Conservation (phyloP, 2,797 vertebrate genomes). For the Acanthurus leucopareius region DNA sequence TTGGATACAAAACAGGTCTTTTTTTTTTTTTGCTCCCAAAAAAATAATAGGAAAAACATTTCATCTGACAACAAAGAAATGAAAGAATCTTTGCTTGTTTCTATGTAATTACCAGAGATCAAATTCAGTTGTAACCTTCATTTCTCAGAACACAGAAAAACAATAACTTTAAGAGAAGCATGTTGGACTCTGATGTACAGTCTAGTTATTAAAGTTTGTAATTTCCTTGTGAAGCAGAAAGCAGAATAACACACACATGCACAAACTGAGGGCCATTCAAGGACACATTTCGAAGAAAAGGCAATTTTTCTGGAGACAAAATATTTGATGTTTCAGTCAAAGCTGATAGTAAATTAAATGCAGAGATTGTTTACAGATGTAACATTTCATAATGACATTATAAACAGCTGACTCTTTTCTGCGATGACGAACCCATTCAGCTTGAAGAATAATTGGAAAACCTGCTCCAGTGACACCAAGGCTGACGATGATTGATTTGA, state of each 20-base stretch:
- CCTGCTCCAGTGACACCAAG: constrained; percentile 2
- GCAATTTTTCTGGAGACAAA: constrained; percentile 32
- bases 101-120: constrained; percentile 37
- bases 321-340: constrained; percentile 24
- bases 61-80: constrained; percentile 9
- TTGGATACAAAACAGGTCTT: not conserved
- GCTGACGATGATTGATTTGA: constrained; percentile 20
- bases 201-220: constrained; percentile 36
- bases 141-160: constrained; percentile 12
- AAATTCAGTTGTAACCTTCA: constrained; percentile 36
- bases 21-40: not conserved
- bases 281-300: constrained; percentile 43
- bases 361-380: constrained; percentile 33
- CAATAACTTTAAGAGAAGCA: constrained; percentile 7
- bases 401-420: not conserved
- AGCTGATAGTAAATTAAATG: constrained; percentile 35
- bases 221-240: constrained; percentile 36
- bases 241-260: constrained; percentile 17
- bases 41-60: constrained; percentile 4
- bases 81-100: constrained; percentile 10
- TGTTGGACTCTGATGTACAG: constrained; percentile 20
- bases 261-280: constrained; percentile 46
- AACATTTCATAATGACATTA: constrained; percentile 22
- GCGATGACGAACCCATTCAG: constrained; percentile 27
- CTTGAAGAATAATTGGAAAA: constrained; percentile 34